Conservation (phyloP, 2,888 invertebrate species). For the Macrosoma leucophasiata region DNA sequence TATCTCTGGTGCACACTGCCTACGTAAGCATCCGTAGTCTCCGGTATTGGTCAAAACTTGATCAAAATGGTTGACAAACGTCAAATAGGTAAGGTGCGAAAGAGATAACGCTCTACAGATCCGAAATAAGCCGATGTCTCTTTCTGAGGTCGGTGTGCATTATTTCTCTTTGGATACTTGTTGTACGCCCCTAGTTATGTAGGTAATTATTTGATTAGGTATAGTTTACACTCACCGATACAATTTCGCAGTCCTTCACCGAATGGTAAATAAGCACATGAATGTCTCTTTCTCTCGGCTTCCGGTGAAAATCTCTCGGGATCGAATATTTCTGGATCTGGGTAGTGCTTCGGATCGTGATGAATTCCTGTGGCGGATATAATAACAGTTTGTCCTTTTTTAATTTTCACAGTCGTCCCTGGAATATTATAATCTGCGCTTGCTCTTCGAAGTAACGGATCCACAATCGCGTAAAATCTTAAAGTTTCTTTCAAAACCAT, state of each 20-base stretch:
- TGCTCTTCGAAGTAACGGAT: slow-evolving; percentile 45
- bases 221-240: slow-evolving; percentile 57
- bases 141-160: too few species aligned
- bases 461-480: slow-evolving; percentile 57
- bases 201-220: too few species aligned
- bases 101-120: too few species aligned
- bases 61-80: too few species aligned
- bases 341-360: slow-evolving; percentile 50
- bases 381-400: slow-evolving; percentile 40
- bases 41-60: too few species aligned
- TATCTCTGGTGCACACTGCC: too few species aligned
- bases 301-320: slow-evolving; percentile 58
- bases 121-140: too few species aligned
- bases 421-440: slow-evolving; percentile 42
- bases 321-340: slow-evolving; percentile 57
- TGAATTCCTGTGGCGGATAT: slow-evolving; percentile 52
- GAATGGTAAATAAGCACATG: slow-evolving; percentile 53
- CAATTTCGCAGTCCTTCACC: slow-evolving; percentile 58
- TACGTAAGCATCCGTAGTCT: too few species aligned
- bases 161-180: too few species aligned
- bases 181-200: too few species aligned
- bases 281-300: slow-evolving; percentile 36
- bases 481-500: slow-evolving; percentile 51
- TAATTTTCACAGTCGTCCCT: slow-evolving; percentile 40
- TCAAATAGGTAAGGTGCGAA: too few species aligned